Percentiles rank a stretch among this genome's conserved stretches.
Evolutionary conservation across 2,797 vertebrate species (phyloP).

Genomic region (Lacerta bilineata): DNA sequence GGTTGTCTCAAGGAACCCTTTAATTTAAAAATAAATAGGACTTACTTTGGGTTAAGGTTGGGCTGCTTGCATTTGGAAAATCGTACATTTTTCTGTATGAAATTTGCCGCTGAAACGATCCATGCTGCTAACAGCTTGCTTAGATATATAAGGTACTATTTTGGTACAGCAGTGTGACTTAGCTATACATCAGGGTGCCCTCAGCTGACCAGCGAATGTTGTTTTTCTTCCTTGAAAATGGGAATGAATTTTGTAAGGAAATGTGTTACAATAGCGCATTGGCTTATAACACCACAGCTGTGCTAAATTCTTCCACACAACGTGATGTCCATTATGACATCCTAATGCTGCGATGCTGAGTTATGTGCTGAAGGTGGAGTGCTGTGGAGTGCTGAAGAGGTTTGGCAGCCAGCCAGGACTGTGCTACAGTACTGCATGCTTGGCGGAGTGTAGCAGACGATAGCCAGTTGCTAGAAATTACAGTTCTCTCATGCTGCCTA

Average conservation of each 20-base stretch:
- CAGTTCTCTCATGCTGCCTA: neutral
- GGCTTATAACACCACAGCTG: conserved; percentile 54
- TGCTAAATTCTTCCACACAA: conserved; percentile 63
- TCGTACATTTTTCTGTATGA: conserved; percentile 17
- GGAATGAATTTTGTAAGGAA: conserved; percentile 61
- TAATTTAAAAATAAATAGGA: neutral
- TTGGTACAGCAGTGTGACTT: conserved; percentile 10
- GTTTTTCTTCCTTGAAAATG: conserved; percentile 43
- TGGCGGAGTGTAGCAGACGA: conserved; percentile 63
- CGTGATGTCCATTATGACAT: conserved; percentile 59
- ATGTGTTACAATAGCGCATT: conserved; percentile 51
- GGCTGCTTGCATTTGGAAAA: conserved; percentile 25
- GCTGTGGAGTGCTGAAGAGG: conserved; percentile 24
- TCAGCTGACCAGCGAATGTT: conserved; percentile 36
- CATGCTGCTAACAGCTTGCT: conserved; percentile 42
- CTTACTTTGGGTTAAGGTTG: neutral
- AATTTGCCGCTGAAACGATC: conserved; percentile 5
- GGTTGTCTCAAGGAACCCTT: neutral
- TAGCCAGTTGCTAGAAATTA: conserved; percentile 58
- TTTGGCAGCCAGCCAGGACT: conserved; percentile 46
- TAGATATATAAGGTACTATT: conserved; percentile 32
- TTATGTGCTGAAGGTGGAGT: conserved; percentile 53
- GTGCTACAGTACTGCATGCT: conserved; percentile 36
- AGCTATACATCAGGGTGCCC: neutral
- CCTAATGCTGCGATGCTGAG: conserved; percentile 49